Conservation (phyloP, 2,113 vertebrate genomes). For the Hippotragus niger region DNA sequence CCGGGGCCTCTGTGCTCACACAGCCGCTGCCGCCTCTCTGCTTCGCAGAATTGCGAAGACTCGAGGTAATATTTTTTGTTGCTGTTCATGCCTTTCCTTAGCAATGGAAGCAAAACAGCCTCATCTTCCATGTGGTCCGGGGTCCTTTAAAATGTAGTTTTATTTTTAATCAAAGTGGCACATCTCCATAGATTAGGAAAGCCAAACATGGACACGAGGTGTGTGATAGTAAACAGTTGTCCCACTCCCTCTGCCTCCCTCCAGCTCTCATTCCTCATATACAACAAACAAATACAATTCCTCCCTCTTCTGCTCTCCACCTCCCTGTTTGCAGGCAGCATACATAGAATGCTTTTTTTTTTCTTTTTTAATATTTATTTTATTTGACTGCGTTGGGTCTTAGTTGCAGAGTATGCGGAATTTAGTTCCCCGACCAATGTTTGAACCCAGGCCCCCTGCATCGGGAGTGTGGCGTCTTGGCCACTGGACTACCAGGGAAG, state of each 20-base stretch:
- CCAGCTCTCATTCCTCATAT: neutral
- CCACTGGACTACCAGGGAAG: neutral
- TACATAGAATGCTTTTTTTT: neutral
- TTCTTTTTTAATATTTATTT: neutral
- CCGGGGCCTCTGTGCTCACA: neutral
- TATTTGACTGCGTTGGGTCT: neutral
- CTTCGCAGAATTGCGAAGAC: neutral
- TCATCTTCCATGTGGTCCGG: neutral
- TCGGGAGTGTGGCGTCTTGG: neutral
- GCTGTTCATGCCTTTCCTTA: neutral
- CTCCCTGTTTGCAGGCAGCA: fast-evolving
- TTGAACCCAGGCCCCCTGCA: neutral
- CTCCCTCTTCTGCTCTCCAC: too few species aligned
- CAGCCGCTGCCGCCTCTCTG: neutral
- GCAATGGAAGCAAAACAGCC: neutral
- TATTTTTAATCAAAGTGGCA: neutral
- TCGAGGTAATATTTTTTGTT: neutral
- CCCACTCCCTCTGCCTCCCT: neutral
- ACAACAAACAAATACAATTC: neutral
- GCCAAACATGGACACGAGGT: neutral
- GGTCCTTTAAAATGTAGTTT: neutral
- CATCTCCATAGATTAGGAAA: neutral
- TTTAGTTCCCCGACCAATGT: neutral
- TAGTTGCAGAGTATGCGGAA: neutral
- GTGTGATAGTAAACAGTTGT: neutral